Conservation (phyloP, 1,140 invertebrate genomes). For the Rhopalosiphum maidis region DNA sequence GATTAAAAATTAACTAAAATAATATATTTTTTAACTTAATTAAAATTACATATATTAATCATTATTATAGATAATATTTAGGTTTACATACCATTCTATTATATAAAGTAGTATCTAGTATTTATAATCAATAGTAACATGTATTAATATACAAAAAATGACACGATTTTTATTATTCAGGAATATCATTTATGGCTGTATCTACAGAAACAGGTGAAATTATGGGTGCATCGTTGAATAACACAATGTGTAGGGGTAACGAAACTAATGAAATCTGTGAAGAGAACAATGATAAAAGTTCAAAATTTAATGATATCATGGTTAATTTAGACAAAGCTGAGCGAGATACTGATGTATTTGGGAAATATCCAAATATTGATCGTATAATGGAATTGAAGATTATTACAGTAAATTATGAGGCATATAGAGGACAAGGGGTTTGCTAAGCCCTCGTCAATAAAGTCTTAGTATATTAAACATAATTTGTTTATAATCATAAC, state of each 20-base stretch:
- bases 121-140: too few species aligned
- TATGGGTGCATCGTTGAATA: neutral
- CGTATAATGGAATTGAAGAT: neutral
- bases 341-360: neutral
- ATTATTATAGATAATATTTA: too few species aligned
- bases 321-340: neutral
- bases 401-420: neutral
- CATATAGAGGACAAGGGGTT: neutral
- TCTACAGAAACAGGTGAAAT: neutral
- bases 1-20: too few species aligned
- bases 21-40: too few species aligned
- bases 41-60: too few species aligned
- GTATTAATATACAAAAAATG: neutral
- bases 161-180: neutral
- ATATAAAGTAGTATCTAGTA: too few species aligned
- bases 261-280: neutral
- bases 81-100: too few species aligned
- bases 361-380: neutral
- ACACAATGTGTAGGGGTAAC: neutral
- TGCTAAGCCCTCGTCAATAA: neutral
- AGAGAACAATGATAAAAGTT: neutral
- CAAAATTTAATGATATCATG: neutral
- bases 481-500: neutral
- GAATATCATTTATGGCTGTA: neutral
- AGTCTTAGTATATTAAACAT: neutral